Evolutionary conservation across 2,113 vertebrate genomes (phyloP).

Genomic region (Platanista minor): DNA sequence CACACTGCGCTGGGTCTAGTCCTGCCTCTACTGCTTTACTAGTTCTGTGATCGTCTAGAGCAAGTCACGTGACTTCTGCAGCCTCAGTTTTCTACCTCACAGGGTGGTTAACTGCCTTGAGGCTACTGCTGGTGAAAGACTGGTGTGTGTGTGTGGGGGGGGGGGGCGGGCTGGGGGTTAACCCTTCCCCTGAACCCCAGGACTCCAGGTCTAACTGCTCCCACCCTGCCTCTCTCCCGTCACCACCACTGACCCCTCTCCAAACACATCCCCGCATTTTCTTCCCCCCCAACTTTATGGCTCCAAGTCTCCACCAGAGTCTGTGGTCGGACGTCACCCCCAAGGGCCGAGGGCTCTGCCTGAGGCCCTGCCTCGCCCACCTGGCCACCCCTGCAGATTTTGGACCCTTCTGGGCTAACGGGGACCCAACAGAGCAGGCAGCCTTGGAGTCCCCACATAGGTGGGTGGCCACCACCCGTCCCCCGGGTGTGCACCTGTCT

Average conservation of each 20-base stretch:
- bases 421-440: not conserved
- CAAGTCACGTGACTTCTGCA: not conserved
- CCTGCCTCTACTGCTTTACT: not conserved
- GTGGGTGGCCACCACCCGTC: too few relatives aligned
- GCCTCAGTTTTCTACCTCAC: not conserved
- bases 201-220: not conserved
- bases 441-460: rapidly evolving
- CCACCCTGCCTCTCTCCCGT: not conserved
- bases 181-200: not conserved
- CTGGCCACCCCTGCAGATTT: rapidly evolving
- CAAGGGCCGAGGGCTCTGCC: not conserved
- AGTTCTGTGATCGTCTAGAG: not conserved
- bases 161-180: not conserved
- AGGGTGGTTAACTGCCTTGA: not conserved
- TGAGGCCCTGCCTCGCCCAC: conserved; percentile 20
- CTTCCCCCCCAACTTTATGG: not conserved
- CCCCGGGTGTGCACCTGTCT: not conserved
- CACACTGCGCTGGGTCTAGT: rapidly evolving
- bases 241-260: not conserved
- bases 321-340: not conserved
- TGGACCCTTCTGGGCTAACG: not conserved
- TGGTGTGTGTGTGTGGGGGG: too few relatives aligned
- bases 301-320: not conserved
- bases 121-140: not conserved
- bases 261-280: not conserved